Base-by-base conservation (phyloP, 2,888 invertebrate genomes). In the Ormia ochracea region DNA sequence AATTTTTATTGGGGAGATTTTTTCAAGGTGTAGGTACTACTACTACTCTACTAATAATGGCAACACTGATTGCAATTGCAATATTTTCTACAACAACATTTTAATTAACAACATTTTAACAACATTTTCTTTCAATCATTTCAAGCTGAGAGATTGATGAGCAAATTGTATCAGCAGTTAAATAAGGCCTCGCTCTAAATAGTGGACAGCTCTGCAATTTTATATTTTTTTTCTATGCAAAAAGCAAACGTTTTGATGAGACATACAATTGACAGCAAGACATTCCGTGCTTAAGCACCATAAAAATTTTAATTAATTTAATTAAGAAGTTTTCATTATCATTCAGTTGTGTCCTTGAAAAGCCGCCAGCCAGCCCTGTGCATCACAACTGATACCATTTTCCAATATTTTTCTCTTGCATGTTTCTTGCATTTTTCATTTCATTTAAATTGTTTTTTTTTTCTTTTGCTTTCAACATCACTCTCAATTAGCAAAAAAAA, bases 221-320 rank as follows among this genome's bases (percentile, higher is more conserved):
- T n/a, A n/a, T n/a, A n/a, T n/a, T n/a, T n/a, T 48, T 45, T 45
- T 12, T 21, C 23, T 41, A 33, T 17, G 12, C 17, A 45, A n/a
- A 38, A 33, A 10, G 10, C 10, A 45, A 45, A 50, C 41, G 10
- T 26, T 58, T 21, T 21, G 36, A 61, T 41, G 36, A 69, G 31
- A 56, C 41, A 33, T 31, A 28, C 48, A 31, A 52, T 38, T 66
- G 50, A 36, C 70, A n/a, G n/a, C n/a, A 65, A 70, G 28, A 56
- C 45, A 17, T 66, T 74, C 59, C 76, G 72, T 76, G 80, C 61
- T 61, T 19, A 76, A 28, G 48, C 70, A 48, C 45, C 66, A 80
- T 80, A 56, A 68, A 28, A 58, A 68, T 72, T 50, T 69, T 76
- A 80, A 80, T 80, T 76, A 72, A 80, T 76, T 76, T 76, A 80